Evolutionary conservation across 2,113 vertebrate genomes (phyloP).

Genomic region (Apodemus speciosus): DNA sequence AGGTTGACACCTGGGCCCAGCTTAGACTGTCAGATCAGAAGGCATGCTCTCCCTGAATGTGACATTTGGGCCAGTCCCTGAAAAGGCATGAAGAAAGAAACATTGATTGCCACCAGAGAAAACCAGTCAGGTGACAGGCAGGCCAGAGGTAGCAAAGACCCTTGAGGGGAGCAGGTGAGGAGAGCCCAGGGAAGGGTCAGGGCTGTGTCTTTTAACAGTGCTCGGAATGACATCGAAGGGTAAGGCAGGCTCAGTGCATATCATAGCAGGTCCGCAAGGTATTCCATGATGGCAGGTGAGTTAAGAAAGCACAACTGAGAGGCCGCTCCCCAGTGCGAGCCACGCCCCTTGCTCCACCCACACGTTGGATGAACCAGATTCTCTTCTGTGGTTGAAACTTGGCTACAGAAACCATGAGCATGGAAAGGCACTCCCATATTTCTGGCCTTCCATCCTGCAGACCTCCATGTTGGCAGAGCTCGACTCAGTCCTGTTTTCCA

Average conservation of each 20-base stretch:
- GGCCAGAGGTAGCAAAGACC: neutral
- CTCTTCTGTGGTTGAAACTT: neutral
- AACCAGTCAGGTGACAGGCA: fast-evolving
- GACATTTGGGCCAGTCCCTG: neutral
- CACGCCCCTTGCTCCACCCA: neutral
- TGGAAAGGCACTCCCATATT: neutral
- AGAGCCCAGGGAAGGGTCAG: fast-evolving
- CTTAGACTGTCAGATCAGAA: neutral
- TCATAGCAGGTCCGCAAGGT: neutral
- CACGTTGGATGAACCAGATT: neutral
- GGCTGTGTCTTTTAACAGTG: no score
- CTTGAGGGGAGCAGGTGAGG: neutral
- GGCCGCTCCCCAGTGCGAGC: neutral
- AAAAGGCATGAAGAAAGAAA: neutral
- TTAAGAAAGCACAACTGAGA: neutral
- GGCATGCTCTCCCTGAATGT: neutral
- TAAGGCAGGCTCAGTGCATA: neutral
- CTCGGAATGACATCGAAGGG: fast-evolving
- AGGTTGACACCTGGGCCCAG: neutral
- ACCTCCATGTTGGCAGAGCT: no score
- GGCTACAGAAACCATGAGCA: neutral
- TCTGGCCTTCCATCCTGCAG: neutral
- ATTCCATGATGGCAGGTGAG: no score
- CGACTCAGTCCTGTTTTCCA: neutral
- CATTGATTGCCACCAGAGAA: neutral